phyloP scores from a whole-genome alignment of 2,888 invertebrate genomes.

The Alentia gelatinosa region DNA sequence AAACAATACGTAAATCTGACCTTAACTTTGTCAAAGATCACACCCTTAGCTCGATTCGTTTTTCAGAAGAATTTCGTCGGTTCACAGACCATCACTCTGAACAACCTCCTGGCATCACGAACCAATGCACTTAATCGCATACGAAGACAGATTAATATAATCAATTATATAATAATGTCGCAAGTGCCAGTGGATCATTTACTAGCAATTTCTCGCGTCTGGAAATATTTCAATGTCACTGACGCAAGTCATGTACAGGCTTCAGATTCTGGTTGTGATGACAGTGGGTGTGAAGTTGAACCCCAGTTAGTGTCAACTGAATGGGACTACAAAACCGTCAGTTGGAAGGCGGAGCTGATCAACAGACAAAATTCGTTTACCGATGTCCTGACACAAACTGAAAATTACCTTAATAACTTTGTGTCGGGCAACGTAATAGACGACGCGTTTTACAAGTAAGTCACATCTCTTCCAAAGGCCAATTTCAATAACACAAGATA shows the following conservation, averaged over 20 bases:
- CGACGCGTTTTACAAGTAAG: constrained; percentile 19
- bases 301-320: not conserved
- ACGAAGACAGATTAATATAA: not conserved
- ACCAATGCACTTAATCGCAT: not conserved
- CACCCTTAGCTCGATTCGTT: not conserved
- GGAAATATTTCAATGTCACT: not conserved
- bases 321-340: not conserved
- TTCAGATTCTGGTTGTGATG: not conserved
- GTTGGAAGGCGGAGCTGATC: not conserved
- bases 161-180: not conserved
- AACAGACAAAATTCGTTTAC: not conserved
- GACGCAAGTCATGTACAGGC: not conserved
- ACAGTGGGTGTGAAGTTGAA: not conserved
- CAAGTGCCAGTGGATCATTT: not conserved
- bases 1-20: not conserved
- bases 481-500: no score
- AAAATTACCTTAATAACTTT: not conserved
- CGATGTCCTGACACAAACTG: not conserved
- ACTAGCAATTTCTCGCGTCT: not conserved
- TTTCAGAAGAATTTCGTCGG: not conserved
- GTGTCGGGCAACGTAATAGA: not conserved
- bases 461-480: no score
- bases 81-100: not conserved
- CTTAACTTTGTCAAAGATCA: not conserved
- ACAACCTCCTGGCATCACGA: not conserved